phyloP scores from a whole-genome alignment of 2,888 invertebrate species.

The Acleris holmiana region DNA sequence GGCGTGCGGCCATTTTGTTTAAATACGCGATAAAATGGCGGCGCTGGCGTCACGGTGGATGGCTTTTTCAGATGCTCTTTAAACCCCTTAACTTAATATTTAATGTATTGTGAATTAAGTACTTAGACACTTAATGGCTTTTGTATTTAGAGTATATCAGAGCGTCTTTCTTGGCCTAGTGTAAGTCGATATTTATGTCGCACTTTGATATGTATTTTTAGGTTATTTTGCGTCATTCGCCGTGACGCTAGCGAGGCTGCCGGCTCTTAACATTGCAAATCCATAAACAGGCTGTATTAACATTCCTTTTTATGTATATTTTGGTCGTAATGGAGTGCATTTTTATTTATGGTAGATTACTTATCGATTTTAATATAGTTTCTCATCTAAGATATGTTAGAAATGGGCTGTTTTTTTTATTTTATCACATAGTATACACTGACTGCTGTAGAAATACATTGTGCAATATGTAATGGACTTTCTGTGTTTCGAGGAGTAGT shows the following conservation, averaged over 20 bases:
- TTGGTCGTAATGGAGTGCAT: slow-evolving; percentile 49
- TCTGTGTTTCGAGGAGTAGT: slow-evolving; percentile 46
- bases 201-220: slow-evolving; percentile 3
- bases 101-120: slow-evolving; percentile 13
- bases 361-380: slow-evolving; percentile 54
- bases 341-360: slow-evolving; percentile 65
- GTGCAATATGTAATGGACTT: slow-evolving; percentile 60
- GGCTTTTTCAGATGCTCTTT: background rate
- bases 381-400: slow-evolving; percentile 65
- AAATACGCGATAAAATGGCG: slow-evolving; percentile 29
- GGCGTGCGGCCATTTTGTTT: slow-evolving; percentile 75
- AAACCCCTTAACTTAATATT: background rate
- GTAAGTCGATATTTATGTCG: background rate
- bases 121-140: slow-evolving; percentile 8
- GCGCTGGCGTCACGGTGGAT: slow-evolving; percentile 22
- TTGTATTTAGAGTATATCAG: slow-evolving; percentile 7
- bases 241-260: slow-evolving; percentile 28
- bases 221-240: slow-evolving; percentile 7
- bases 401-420: slow-evolving; percentile 72
- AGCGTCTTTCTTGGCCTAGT: slow-evolving; percentile 12
- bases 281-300: slow-evolving; percentile 54
- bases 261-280: slow-evolving; percentile 41
- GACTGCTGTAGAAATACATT: slow-evolving; percentile 58
- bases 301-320: slow-evolving; percentile 73
- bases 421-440: slow-evolving; percentile 49